These are phyloP conservation scores for Neolamprologus ventralis DNA, from an alignment of 2,113 vertebrate genomes.

Conservation along the genomic window DNA sequence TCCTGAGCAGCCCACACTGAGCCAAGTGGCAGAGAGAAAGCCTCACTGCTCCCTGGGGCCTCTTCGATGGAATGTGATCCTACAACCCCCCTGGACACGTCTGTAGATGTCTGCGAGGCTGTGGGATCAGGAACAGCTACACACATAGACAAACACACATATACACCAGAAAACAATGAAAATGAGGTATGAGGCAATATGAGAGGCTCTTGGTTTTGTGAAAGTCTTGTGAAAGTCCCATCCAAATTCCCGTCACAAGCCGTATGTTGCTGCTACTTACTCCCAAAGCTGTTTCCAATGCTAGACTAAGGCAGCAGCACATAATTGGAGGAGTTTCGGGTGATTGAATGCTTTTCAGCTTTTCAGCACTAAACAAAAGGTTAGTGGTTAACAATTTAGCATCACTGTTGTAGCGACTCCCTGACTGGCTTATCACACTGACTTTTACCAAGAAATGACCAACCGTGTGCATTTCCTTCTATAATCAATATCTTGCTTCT, in stretches of 20 bases:
- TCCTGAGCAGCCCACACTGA: slow-evolving; percentile 54
- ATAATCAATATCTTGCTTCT: neutral
- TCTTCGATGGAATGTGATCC: slow-evolving; percentile 78
- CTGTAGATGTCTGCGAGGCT: slow-evolving; percentile 72
- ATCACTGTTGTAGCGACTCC: neutral
- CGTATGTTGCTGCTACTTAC: slow-evolving; percentile 30
- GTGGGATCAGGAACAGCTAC: slow-evolving; percentile 34
- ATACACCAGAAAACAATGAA: slow-evolving; percentile 42
- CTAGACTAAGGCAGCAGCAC: neutral
- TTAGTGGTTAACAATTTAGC: neutral
- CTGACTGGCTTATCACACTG: neutral
- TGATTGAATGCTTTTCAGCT: neutral
- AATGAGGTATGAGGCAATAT: slow-evolving; percentile 15
- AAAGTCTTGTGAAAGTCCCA: slow-evolving; percentile 26
- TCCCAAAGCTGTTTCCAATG: slow-evolving; percentile 20
- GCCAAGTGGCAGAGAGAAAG: slow-evolving; percentile 72
- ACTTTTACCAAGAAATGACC: neutral
- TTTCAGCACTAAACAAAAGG: neutral
- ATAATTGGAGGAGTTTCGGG: neutral
- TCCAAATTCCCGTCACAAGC: slow-evolving; percentile 43
- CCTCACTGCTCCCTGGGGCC: slow-evolving; percentile 66
- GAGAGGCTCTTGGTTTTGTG: slow-evolving; percentile 40
- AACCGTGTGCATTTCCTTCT: neutral
- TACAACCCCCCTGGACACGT: slow-evolving; percentile 63
- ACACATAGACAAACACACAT: neutral